Conservation (phyloP, 2,113 vertebrate genomes). For the Paralichthys olivaceus region DNA sequence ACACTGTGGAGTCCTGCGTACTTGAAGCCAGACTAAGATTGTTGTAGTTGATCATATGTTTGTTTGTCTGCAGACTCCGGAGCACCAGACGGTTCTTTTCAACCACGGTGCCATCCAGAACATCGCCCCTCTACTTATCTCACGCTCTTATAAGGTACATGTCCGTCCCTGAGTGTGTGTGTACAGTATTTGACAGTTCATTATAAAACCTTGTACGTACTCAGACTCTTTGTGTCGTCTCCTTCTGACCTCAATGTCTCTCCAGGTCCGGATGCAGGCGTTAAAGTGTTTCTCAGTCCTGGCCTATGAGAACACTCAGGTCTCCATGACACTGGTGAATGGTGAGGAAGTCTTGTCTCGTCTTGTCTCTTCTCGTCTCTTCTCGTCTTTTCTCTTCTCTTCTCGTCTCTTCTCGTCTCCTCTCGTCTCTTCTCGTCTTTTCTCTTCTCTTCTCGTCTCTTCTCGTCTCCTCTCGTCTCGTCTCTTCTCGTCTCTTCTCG, state of each 20-base stretch:
- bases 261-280: constrained; percentile 97
- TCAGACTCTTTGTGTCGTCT: not conserved
- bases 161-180: not conserved
- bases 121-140: constrained; percentile 93
- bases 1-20: not conserved
- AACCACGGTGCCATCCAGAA: constrained; percentile 97
- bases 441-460: not conserved
- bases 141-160: constrained; percentile 94
- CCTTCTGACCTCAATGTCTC: not conserved
- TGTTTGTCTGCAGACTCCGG: constrained; percentile 88
- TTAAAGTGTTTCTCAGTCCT: constrained; percentile 98
- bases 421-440: not conserved
- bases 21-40: not conserved
- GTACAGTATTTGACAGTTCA: not conserved
- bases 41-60: constrained; percentile 5
- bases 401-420: not conserved
- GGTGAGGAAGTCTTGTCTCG: constrained; percentile 81
- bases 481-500: too few species aligned
- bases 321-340: constrained; percentile 96
- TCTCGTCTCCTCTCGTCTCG: not conserved
- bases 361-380: not conserved
- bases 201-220: not conserved
- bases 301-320: constrained; percentile 97
- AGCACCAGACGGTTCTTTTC: constrained; percentile 97
- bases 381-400: too few species aligned